Conservation (phyloP, 2,888 invertebrate genomes). For the Perithous albicinctus region DNA sequence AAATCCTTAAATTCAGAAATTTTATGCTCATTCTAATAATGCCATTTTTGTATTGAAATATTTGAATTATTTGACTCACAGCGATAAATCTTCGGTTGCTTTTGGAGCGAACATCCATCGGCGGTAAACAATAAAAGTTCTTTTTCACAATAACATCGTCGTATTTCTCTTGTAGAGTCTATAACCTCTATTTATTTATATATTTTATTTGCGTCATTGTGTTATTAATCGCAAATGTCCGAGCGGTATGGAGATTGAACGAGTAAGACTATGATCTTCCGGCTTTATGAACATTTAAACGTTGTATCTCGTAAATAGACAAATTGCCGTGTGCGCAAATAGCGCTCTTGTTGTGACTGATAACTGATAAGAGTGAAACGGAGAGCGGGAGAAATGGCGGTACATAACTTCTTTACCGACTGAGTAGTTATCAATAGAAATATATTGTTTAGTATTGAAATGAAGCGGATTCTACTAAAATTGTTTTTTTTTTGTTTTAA, state of each 20-base stretch:
- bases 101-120: slow-evolving; percentile 34
- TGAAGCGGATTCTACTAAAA: too few species aligned
- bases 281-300: neutral
- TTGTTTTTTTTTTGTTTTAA: too few species aligned
- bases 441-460: too few species aligned
- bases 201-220: neutral
- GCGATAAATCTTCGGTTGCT: slow-evolving; percentile 11
- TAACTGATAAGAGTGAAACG: neutral
- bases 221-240: neutral
- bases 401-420: neutral
- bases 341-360: neutral
- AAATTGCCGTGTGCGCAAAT: neutral
- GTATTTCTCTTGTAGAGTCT: neutral
- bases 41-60: neutral
- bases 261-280: neutral
- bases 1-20: slow-evolving; percentile 6
- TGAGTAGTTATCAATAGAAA: neutral
- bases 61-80: neutral
- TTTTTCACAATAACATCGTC: slow-evolving; percentile 15
- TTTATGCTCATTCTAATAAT: neutral
- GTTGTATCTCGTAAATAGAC: neutral
- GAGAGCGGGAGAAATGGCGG: neutral
- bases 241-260: neutral
- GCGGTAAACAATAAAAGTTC: neutral
- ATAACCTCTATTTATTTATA: neutral